phyloP scores from a whole-genome alignment of 2,113 vertebrate genomes.

The Mesoclemmys tuberculata region DNA sequence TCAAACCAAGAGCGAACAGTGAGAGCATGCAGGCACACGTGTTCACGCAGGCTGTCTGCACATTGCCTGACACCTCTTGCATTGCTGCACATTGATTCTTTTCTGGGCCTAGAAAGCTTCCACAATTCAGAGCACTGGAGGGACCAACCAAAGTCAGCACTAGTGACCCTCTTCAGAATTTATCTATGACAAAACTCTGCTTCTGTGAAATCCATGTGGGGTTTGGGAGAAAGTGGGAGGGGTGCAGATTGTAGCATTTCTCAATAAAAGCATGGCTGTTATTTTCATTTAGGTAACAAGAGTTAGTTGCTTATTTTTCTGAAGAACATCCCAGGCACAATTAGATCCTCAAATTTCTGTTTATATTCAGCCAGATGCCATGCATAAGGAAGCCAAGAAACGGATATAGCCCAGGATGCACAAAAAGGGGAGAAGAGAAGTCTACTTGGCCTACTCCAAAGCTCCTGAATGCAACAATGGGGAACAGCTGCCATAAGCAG shows the following conservation, averaged over 20 bases:
- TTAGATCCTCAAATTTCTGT: neutral
- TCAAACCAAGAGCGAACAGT: slow-evolving; percentile 25
- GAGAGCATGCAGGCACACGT: neutral
- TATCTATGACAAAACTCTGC: neutral
- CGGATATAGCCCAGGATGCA: neutral
- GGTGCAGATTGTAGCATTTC: neutral
- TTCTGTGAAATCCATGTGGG: neutral
- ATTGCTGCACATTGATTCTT: neutral
- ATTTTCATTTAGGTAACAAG: slow-evolving; percentile 65
- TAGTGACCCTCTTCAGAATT: neutral
- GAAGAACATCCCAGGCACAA: slow-evolving; percentile 39
- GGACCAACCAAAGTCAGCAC: accelerated
- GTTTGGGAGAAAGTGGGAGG: neutral
- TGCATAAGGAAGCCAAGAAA: neutral
- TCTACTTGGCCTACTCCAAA: neutral
- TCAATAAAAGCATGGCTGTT: neutral
- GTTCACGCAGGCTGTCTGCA: neutral
- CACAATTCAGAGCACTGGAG: neutral
- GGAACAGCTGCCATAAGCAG: slow-evolving; percentile 2
- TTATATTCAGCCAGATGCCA: neutral
- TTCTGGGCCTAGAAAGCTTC: neutral
- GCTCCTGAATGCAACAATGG: neutral
- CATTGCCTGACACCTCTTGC: neutral
- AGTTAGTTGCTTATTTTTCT: slow-evolving; percentile 54
- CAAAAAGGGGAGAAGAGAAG: neutral